Base-by-base conservation (phyloP, 2,888 invertebrate genomes). In the Campopleginae sp. region DNA sequence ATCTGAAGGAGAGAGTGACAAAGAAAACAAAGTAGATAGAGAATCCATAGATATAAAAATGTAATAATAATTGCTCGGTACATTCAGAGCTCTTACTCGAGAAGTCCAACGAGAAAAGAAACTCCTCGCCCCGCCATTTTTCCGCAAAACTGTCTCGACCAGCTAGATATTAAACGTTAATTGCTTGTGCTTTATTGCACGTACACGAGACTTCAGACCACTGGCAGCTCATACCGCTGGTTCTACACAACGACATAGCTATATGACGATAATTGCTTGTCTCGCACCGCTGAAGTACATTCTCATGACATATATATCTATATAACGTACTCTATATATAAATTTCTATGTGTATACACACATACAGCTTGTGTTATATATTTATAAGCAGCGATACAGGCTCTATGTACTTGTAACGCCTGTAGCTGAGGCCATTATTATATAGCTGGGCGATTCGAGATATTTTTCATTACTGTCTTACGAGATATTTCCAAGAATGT, bases 141-240 rank as follows among this genome's bases (percentile, higher is more conserved):
- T 80, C 77, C 70, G 74, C 58, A 79, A 82, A 85, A 81, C 79
- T 79, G 82, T 82, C 85, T 82, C 85, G 58, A 63, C 78, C 82
- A 77, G 77, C 66, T 65, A 46, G 75, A 79, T 75, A 75, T 85
- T 85, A 82, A 82, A 82, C 85, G 85, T 79, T 78, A 82, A 81
- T 85, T 85, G 82, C 78, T 82, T 74, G 78, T 85, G 78, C 80
- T 84, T 84, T 84, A 84, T 84, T 44, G 78, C 72, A 54, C 70
- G 83, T 80, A 75, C 71, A 80, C 66, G 44, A 78, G 71, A 17
- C 80, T 76, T 31, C 63, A 72, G 65, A 75, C 76, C 76, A 66
- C 84, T 66, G 70, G 63, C 76, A 66, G 71, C 71, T 75, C 70
- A 31, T 70, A 65, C 80, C 65, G 54, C 51, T 76, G 58, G 72